Percentiles rank a stretch among this genome's conserved stretches.
phyloP scores from a whole-genome alignment of 2,888 invertebrate species.

The Lasioglossum villosulum region DNA sequence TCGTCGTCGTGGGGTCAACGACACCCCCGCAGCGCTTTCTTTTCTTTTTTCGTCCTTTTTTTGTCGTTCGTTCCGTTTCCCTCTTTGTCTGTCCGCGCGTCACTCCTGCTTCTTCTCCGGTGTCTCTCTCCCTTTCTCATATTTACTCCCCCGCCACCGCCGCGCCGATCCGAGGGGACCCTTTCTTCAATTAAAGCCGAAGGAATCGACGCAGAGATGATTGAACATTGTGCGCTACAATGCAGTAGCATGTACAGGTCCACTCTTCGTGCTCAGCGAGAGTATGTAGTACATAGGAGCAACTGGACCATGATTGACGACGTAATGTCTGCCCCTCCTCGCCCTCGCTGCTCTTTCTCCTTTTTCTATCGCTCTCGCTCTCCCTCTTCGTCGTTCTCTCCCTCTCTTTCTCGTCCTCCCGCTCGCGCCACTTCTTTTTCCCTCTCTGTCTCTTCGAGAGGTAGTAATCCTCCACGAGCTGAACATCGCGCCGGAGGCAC shows the following conservation, averaged over 20 bases:
- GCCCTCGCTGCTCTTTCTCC: slow-evolving; percentile 31
- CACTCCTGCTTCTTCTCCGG: slow-evolving; percentile 24
- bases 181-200: slow-evolving; percentile 79
- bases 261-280: slow-evolving; percentile 64
- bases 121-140: slow-evolving; percentile 47
- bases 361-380: slow-evolving; percentile 14
- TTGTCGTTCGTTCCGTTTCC: slow-evolving; percentile 17
- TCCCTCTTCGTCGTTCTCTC: slow-evolving; percentile 9
- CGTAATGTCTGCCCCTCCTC: slow-evolving; percentile 72
- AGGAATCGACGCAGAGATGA: slow-evolving; percentile 75
- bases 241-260: slow-evolving; percentile 75
- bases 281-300: slow-evolving; percentile 78
- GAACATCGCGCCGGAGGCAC: slow-evolving; percentile 78
- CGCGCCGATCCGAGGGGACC: slow-evolving; percentile 56
- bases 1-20: slow-evolving; percentile 82
- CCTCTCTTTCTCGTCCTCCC: slow-evolving; percentile 35
- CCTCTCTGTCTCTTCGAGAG: slow-evolving; percentile 70
- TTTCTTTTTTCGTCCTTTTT: slow-evolving; percentile 50
- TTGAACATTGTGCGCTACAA: slow-evolving; percentile 77
- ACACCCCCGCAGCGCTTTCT: slow-evolving; percentile 75
- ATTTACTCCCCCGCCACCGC: slow-evolving; percentile 9
- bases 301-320: slow-evolving; percentile 83
- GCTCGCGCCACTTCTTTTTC: slow-evolving; percentile 26
- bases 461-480: slow-evolving; percentile 78
- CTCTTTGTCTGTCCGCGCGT: slow-evolving; percentile 36